Conservation (phyloP, 2,113 vertebrate species). For the Ariopsis seemanni region DNA sequence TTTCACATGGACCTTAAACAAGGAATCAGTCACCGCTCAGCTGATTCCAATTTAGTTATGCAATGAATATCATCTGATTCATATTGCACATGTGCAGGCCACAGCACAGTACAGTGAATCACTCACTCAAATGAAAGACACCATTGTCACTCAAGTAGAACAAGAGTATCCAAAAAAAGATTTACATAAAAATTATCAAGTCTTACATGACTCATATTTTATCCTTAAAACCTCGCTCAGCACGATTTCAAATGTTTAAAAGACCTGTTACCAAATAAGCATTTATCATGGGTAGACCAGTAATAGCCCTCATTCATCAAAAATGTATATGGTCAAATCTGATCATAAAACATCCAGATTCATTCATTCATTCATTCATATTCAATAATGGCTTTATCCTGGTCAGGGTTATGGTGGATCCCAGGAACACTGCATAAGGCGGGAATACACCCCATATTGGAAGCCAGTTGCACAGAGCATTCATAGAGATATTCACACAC, state of each 20-base stretch:
- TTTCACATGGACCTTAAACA: conserved; percentile 17
- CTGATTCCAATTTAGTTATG: conserved; percentile 44
- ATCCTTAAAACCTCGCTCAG: background rate
- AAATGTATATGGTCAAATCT: background rate
- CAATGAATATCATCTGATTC: conserved; percentile 27
- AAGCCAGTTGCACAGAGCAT: background rate
- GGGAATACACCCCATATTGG: background rate
- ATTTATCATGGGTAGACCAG: background rate
- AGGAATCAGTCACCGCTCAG: conserved; percentile 22
- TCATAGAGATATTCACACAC: background rate
- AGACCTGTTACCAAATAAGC: background rate
- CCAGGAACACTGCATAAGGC: background rate
- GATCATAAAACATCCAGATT: background rate
- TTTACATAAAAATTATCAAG: background rate
- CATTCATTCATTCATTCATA: background rate
- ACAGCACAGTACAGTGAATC: conserved; percentile 10
- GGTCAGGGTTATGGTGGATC: background rate
- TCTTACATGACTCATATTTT: conserved; percentile 13
- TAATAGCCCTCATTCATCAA: background rate
- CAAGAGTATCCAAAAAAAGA: conserved; percentile 16
- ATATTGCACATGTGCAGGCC: conserved; percentile 17
- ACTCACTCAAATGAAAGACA: conserved; percentile 9
- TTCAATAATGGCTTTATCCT: background rate
- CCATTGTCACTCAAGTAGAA: conserved; percentile 5
- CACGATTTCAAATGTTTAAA: background rate